Conservation (phyloP, 37 sponge, comb jelly and placozoan genomes). For the Petrosia ficiformis region DNA sequence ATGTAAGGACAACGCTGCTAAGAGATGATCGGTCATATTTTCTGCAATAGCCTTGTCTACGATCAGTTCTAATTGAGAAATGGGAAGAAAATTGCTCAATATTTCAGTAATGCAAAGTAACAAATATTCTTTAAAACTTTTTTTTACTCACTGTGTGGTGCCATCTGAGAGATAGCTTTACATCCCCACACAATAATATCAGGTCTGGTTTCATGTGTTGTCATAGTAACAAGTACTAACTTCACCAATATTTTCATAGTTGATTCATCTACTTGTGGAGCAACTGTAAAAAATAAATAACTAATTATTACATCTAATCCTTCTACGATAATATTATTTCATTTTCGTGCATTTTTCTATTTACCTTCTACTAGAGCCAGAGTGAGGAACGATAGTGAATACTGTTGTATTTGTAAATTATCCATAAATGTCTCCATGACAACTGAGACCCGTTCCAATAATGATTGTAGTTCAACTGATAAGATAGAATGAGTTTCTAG, state of each 20-base stretch:
- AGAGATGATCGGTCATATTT: background rate
- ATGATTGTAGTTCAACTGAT: too few relatives aligned
- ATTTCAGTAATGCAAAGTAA: too few relatives aligned
- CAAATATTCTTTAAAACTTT: background rate
- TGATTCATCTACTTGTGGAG: conserved; percentile 13
- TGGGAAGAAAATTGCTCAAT: too few relatives aligned
- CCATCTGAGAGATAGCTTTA: conserved; percentile 26
- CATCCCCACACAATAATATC: conserved; percentile 17
- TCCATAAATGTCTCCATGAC: too few relatives aligned
- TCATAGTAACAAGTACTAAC: background rate
- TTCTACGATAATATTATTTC: too few relatives aligned
- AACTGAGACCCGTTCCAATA: too few relatives aligned
- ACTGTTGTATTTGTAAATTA: conserved; percentile 22
- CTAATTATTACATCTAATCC: too few relatives aligned
- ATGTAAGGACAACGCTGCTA: conserved; percentile 3
- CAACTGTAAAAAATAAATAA: conserved; percentile 22
- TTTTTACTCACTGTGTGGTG: background rate
- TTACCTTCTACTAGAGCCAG: conserved; percentile 37
- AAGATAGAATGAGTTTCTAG: too few relatives aligned
- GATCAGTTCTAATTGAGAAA: background rate
- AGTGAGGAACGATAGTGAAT: conserved; percentile 30
- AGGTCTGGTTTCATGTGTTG: background rate
- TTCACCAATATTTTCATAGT: conserved; percentile 16
- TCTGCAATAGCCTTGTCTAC: background rate
- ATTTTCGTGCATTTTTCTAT: too few relatives aligned